Percentiles rank a stretch among this genome's conserved stretches.
These are phyloP conservation scores for Atherinomorus stipes DNA, from an alignment of 2,113 vertebrate species.

Conservation along the genomic window DNA sequence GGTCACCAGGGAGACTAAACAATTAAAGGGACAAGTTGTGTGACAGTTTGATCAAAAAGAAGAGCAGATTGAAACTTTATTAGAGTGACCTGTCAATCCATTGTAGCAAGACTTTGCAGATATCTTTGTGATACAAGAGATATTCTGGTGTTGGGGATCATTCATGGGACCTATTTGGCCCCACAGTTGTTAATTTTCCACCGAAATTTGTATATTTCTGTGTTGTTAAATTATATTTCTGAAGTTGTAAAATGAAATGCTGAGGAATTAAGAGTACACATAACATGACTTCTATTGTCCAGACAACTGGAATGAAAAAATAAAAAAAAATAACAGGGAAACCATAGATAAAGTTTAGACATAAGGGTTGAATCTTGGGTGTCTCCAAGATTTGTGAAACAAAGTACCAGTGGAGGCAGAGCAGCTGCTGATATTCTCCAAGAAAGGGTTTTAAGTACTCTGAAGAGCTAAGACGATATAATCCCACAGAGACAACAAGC, in stretches of 20 bases:
- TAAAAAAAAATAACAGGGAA: too few species aligned
- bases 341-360: too few species aligned
- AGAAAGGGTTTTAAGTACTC: too few species aligned
- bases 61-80: constrained; percentile 52
- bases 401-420: too few species aligned
- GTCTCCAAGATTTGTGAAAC: too few species aligned
- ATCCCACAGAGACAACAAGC: too few species aligned
- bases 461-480: too few species aligned
- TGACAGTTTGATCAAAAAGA: constrained; percentile 55
- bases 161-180: constrained; percentile 9
- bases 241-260: not conserved
- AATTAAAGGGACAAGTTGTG: constrained; percentile 53
- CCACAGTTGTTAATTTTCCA: constrained; percentile 7
- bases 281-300: too few species aligned
- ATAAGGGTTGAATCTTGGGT: too few species aligned
- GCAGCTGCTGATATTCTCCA: too few species aligned
- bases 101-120: constrained; percentile 34
- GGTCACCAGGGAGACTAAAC: constrained; percentile 23
- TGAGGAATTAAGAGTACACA: too few species aligned
- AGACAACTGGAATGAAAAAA: too few species aligned
- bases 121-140: constrained; percentile 49
- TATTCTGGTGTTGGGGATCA: constrained; percentile 17
- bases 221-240: constrained; percentile 6
- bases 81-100: constrained; percentile 56
- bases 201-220: not conserved